These are phyloP conservation scores for Eucriotettix oculatus DNA, from an alignment of 2,888 invertebrate genomes.

Conservation along the genomic window DNA sequence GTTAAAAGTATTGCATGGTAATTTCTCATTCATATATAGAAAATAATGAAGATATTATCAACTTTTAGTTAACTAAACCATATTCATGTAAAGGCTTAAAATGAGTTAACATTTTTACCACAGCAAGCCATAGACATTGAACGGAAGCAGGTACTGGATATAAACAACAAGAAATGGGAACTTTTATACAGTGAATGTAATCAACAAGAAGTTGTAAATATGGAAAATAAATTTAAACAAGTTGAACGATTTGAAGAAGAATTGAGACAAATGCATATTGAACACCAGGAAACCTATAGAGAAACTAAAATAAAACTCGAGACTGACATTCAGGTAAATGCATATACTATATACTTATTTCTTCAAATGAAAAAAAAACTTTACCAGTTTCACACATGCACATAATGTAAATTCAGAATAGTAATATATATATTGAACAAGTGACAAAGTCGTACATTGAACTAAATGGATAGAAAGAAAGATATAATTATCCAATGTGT, in stretches of 20 bases:
- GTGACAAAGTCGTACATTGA: too few relatives aligned
- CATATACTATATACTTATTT: not conserved
- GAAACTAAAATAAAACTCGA: constrained; percentile 21
- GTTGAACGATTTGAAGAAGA: constrained; percentile 35
- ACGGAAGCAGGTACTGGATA: constrained; percentile 40
- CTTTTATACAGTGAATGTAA: constrained; percentile 46
- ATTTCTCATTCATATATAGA: too few relatives aligned
- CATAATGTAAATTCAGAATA: too few relatives aligned
- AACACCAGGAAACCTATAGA: constrained; percentile 55
- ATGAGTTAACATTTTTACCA: constrained; percentile 13
- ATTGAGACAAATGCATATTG: constrained; percentile 41
- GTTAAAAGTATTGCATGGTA: too few relatives aligned
- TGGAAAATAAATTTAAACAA: constrained; percentile 40
- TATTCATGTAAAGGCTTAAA: too few relatives aligned
- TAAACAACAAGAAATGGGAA: constrained; percentile 52
- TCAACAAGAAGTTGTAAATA: constrained; percentile 42
- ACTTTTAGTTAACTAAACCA: too few relatives aligned
- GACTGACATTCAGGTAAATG: constrained; percentile 24
- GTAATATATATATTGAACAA: too few relatives aligned
- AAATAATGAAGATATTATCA: too few relatives aligned
- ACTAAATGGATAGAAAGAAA: too few relatives aligned
- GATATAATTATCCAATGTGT: too few relatives aligned
- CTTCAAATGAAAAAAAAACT: too few relatives aligned
- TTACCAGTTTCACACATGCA: too few relatives aligned
- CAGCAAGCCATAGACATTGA: constrained; percentile 47